Base-by-base conservation (phyloP, 2,888 invertebrate genomes). In the Macrosiphum euphorbiae region DNA sequence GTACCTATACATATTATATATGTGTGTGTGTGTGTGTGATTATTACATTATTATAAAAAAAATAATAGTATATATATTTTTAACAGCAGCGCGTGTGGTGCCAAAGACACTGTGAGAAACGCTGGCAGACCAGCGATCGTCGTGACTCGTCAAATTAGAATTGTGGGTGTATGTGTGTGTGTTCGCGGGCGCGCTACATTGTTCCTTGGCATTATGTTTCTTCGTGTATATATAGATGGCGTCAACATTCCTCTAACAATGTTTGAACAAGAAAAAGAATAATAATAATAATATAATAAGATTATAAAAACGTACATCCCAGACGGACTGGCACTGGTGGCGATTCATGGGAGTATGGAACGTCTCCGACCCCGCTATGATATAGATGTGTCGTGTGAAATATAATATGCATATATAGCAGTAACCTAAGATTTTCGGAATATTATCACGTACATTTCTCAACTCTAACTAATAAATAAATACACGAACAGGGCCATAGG, bases 211-310 rank as follows among this genome's bases (percentile, higher is more conserved):
- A 52, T 50, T 52, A 50, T 88, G 16, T 52, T 52, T 52, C 20
- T 52, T 35, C 55, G 58, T 26, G 41, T 26, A 41, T 41, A 55
- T 26, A 26, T 55, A 88, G 41, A 67, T 52, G 92, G 92, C 92
- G 92, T 92, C 92, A 92, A 92, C 67, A 92, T 92, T 92, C 92
- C 78, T 88, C n/a, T 0, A 67, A 67, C 35, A 78, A 52, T 88
- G 52, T 92, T 88, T 78, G 88, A 92, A 92, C 91, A 44, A 44
- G 28, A 91, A 44, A 86, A 58, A 55, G 55, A 85, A 91, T 1
- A 91, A 89, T 28, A 89, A 89, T 28, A 89, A 89, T 44, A 89
- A n/a, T 61, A 50, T 50, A 78, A 52, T 90, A 90, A 41, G 26
- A 67, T n/a, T 35, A 50, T 24, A 67, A 90, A 67, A 50, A 91